These are phyloP conservation scores for Pteromalus puparum DNA, from an alignment of 1,140 invertebrate species.

Conservation along the genomic window DNA sequence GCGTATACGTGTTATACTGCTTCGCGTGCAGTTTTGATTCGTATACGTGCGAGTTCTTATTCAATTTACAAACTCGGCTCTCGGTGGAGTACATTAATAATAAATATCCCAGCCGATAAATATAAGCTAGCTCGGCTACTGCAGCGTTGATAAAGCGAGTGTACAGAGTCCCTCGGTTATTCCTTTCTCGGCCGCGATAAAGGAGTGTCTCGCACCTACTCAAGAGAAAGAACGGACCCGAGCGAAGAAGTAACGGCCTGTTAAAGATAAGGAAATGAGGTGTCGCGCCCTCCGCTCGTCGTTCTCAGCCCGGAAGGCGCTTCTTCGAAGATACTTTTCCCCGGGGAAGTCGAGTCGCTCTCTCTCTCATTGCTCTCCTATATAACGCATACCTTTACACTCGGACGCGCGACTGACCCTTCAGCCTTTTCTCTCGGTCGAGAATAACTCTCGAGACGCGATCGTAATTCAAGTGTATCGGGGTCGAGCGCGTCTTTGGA, in stretches of 20 bases:
- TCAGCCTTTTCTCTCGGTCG: neutral
- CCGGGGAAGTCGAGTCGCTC: slow-evolving; percentile 65
- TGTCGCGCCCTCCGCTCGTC: slow-evolving; percentile 66
- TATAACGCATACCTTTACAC: slow-evolving; percentile 69
- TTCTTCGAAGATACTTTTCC: slow-evolving; percentile 51
- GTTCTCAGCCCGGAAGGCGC: slow-evolving; percentile 54
- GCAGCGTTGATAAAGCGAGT: slow-evolving; percentile 28
- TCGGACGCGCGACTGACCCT: slow-evolving; percentile 66
- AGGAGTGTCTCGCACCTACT: slow-evolving; percentile 47
- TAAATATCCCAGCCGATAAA: neutral
- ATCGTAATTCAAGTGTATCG: slow-evolving; percentile 30
- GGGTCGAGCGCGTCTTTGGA: slow-evolving; percentile 17
- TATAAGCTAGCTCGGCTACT: too few species aligned
- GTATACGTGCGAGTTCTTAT: neutral
- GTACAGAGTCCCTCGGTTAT: too few species aligned
- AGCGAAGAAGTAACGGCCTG: slow-evolving; percentile 69
- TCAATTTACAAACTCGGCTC: neutral
- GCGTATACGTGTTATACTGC: too few species aligned
- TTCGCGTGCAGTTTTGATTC: neutral
- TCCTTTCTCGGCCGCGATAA: slow-evolving; percentile 51
- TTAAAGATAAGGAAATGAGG: slow-evolving; percentile 77
- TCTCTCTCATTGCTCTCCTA: too few species aligned
- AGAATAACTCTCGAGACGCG: slow-evolving; percentile 44
- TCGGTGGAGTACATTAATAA: neutral
- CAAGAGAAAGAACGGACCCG: neutral